These are phyloP conservation scores for Euthynnus affinis DNA, from an alignment of 2,797 vertebrate species.

Conservation along the genomic window DNA sequence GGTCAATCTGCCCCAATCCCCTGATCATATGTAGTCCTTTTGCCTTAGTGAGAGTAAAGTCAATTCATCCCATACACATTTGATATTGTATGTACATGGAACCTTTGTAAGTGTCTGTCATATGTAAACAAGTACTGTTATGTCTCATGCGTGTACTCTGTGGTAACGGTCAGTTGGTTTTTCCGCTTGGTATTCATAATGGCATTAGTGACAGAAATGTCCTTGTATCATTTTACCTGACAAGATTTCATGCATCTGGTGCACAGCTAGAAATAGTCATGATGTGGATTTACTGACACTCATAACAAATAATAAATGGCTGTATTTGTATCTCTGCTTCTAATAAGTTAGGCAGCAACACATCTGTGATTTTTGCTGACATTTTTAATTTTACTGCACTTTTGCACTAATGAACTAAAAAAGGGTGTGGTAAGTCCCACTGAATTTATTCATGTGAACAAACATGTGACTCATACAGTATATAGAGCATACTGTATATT, in stretches of 20 bases:
- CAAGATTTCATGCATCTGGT: no score
- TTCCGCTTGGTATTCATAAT: no score
- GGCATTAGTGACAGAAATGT: no score
- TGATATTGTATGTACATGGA: background rate
- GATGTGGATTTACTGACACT: background rate
- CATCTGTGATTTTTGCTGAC: background rate
- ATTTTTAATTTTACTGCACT: background rate
- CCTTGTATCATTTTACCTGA: no score
- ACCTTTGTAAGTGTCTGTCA: background rate
- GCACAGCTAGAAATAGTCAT: background rate
- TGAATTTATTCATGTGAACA: background rate
- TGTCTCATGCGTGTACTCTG: no score
- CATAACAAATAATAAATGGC: background rate
- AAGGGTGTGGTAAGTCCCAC: background rate
- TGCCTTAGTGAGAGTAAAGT: background rate
- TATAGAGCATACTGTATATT: background rate
- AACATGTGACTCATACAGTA: background rate
- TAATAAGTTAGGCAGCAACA: background rate
- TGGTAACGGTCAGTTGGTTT: no score
- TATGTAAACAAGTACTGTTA: no score
- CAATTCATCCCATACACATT: background rate
- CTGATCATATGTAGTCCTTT: conserved; percentile 8
- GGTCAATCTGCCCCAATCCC: conserved; percentile 26
- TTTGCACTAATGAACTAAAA: background rate
- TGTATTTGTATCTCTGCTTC: background rate